phyloP scores from a whole-genome alignment of 1,140 invertebrate genomes.

The Leptinotarsa texana region DNA sequence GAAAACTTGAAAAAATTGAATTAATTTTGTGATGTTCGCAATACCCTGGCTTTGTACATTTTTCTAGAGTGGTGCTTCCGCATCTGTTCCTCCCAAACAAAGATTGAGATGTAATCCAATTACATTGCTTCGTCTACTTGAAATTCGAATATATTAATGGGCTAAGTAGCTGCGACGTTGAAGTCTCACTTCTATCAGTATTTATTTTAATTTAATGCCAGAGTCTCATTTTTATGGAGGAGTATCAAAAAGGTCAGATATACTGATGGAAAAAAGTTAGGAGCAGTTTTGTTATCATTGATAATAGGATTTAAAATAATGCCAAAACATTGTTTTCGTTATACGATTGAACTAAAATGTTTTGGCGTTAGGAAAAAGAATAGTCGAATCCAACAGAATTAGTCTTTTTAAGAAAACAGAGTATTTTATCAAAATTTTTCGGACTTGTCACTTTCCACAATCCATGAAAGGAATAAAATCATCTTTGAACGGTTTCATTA shows the following conservation, averaged over 20 bases:
- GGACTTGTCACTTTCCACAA: no score
- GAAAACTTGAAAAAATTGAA: slow-evolving; percentile 32
- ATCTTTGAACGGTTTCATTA: no score
- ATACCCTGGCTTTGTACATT: slow-evolving; percentile 37
- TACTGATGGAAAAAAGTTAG: background rate
- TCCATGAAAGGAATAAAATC: no score
- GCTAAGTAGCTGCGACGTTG: slow-evolving; percentile 31
- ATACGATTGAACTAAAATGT: no score
- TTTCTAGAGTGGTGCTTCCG: slow-evolving; percentile 35
- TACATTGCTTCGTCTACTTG: slow-evolving; percentile 43
- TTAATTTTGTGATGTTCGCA: slow-evolving; percentile 29
- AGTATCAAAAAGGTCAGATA: background rate
- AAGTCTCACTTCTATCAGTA: slow-evolving; percentile 31
- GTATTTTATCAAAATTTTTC: no score
- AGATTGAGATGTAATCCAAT: slow-evolving; percentile 46
- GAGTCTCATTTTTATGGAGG: background rate
- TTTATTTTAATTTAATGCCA: slow-evolving; percentile 41
- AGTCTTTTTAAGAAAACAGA: no score
- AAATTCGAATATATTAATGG: slow-evolving; percentile 42
- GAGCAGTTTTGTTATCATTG: background rate
- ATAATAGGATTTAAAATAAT: no score
- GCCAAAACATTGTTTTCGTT: no score
- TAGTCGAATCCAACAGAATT: no score
- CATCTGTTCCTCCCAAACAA: slow-evolving; percentile 37
- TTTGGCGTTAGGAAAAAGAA: no score